phyloP scores from a whole-genome alignment of 2,888 invertebrate species.

The Chrysolina oricalcia region DNA sequence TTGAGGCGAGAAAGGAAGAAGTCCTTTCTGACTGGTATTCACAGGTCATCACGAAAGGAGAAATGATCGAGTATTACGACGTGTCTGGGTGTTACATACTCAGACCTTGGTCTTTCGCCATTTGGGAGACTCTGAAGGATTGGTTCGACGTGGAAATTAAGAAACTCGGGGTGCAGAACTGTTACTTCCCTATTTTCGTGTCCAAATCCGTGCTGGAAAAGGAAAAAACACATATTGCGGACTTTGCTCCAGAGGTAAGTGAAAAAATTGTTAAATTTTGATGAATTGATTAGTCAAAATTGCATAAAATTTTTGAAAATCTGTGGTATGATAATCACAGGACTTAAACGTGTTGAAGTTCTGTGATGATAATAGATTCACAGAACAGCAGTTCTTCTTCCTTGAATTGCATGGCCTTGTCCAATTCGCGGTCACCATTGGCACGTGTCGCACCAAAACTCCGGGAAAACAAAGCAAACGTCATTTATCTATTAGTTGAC shows the following conservation, averaged over 20 bases:
- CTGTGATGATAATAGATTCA: too few species aligned
- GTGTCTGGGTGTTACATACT: slow-evolving; percentile 99
- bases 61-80: slow-evolving; percentile 99
- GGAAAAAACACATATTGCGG: slow-evolving; percentile 97
- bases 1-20: slow-evolving; percentile 94
- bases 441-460: too few species aligned
- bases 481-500: too few species aligned
- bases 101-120: slow-evolving; percentile 96
- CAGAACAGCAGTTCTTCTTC: too few species aligned
- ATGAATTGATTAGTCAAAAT: too few species aligned
- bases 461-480: too few species aligned
- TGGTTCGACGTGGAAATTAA: slow-evolving; percentile 93
- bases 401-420: too few species aligned
- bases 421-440: too few species aligned
- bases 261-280: too few species aligned
- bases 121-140: slow-evolving; percentile 93
- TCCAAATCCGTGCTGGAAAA: slow-evolving; percentile 91
- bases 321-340: too few species aligned
- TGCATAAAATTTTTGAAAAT: too few species aligned
- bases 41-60: slow-evolving; percentile 92
- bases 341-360: too few species aligned
- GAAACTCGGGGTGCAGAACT: slow-evolving; percentile 94
- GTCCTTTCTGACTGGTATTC: slow-evolving; percentile 98
- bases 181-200: slow-evolving; percentile 99
- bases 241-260: slow-evolving; percentile 95